Percentiles rank a stretch among this genome's conserved stretches.
Evolutionary conservation across 2,888 invertebrate species (phyloP).

Genomic region (Arrhopalites spinosus): DNA sequence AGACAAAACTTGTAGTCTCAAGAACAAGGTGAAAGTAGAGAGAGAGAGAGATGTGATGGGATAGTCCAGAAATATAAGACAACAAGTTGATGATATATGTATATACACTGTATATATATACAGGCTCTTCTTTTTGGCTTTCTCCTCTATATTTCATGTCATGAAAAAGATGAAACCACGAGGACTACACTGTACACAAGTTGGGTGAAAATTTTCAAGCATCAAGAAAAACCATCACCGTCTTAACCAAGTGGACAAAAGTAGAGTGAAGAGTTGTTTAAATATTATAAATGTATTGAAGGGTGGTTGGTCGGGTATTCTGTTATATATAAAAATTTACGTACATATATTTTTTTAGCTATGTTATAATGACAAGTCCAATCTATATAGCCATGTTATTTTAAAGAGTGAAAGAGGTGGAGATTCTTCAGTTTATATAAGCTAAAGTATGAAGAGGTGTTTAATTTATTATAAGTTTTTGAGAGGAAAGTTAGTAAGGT

Average conservation of each 20-base stretch:
- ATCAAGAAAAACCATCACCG: neutral
- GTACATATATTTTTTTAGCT: too few species aligned
- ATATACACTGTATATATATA: neutral
- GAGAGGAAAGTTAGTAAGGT: constrained; percentile 47
- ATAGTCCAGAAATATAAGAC: too few species aligned
- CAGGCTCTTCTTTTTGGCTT: neutral
- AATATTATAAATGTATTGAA: too few species aligned
- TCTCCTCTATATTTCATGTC: neutral
- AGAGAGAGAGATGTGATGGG: too few species aligned
- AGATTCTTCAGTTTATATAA: constrained; percentile 36
- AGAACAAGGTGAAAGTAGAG: too few species aligned
- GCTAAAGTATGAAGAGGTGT: constrained; percentile 45
- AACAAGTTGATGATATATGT: too few species aligned
- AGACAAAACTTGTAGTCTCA: too few species aligned
- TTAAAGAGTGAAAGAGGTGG: neutral
- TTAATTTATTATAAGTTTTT: constrained; percentile 49
- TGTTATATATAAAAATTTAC: neutral
- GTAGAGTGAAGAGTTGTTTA: neutral
- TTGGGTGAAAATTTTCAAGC: too few species aligned
- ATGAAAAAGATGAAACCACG: neutral
- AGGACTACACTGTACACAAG: too few species aligned
- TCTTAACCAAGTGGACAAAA: neutral
- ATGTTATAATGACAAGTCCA: too few species aligned
- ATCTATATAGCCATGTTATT: too few species aligned
- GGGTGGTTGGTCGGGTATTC: neutral